Evolutionary conservation across 92 coral and sea anemone genomes (phyloP).

Genomic region (Muricea muricata): DNA sequence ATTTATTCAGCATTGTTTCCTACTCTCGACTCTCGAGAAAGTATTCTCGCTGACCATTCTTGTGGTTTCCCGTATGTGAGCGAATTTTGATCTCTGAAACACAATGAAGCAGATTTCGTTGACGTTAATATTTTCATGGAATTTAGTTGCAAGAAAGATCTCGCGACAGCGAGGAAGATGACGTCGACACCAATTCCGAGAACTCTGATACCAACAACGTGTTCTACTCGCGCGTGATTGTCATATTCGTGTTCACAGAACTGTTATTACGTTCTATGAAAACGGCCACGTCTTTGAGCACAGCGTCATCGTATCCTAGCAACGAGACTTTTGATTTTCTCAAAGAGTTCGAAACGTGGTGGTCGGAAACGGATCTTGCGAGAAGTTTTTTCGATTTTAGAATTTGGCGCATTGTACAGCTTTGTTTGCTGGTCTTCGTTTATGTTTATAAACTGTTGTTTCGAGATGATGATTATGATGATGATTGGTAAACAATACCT

Average conservation of each 20-base stretch:
- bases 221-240: slow-evolving; percentile 70
- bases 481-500: neutral
- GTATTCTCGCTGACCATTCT: too few species aligned
- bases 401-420: slow-evolving; percentile 78
- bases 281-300: slow-evolving; percentile 51
- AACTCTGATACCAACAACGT: slow-evolving; percentile 8
- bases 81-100: too few species aligned
- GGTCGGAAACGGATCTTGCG: slow-evolving; percentile 40
- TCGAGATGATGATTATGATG: slow-evolving; percentile 28
- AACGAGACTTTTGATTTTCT: slow-evolving; percentile 17
- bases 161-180: slow-evolving; percentile 33
- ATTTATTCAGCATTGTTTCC: too few species aligned
- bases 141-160: slow-evolving; percentile 36
- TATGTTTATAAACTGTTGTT: slow-evolving; percentile 69
- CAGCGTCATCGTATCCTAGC: slow-evolving; percentile 20
- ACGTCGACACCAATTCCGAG: neutral
- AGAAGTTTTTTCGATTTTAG: slow-evolving; percentile 48
- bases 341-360: slow-evolving; percentile 37
- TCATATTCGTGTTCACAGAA: slow-evolving; percentile 84
- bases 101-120: neutral
- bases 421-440: slow-evolving; percentile 53
- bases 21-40: too few species aligned
- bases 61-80: too few species aligned
- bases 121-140: neutral
- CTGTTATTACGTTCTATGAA: slow-evolving; percentile 74